phyloP scores from a whole-genome alignment of 2,888 invertebrate species.

The Alitta virens region DNA sequence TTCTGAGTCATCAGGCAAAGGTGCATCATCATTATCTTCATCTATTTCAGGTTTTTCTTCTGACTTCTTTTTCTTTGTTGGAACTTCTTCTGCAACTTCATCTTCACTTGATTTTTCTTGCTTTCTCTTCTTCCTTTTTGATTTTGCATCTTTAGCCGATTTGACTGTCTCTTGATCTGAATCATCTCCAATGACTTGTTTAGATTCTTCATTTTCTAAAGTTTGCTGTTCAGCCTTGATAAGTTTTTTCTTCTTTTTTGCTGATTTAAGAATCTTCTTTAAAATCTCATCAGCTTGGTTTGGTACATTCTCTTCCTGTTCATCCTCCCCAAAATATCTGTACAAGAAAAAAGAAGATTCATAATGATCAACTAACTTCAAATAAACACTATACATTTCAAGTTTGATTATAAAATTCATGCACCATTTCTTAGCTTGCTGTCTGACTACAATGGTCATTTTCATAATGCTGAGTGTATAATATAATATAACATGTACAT shows the following conservation, averaged over 20 bases:
- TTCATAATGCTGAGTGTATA: too few species aligned
- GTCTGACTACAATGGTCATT: too few species aligned
- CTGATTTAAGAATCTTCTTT: background rate
- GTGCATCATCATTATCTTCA: background rate
- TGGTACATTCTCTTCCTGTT: background rate
- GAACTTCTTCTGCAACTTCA: background rate
- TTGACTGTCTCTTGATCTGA: background rate
- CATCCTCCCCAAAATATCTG: conserved; percentile 1
- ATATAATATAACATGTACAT: too few species aligned
- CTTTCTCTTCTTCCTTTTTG: background rate
- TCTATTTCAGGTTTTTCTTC: background rate
- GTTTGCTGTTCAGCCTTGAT: background rate
- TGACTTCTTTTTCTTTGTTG: background rate
- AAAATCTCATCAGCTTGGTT: background rate
- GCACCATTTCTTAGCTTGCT: too few species aligned
- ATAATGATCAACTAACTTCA: too few species aligned
- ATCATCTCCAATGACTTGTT: background rate
- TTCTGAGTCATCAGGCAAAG: background rate
- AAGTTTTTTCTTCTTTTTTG: background rate
- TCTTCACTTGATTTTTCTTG: background rate
- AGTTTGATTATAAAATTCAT: too few species aligned
- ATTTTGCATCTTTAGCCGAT: background rate
- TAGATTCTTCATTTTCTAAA: background rate
- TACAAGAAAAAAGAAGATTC: too few species aligned
- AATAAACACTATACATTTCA: too few species aligned